These are phyloP conservation scores for Dione vanillae DNA, from an alignment of 2,888 invertebrate species.

Conservation along the genomic window DNA sequence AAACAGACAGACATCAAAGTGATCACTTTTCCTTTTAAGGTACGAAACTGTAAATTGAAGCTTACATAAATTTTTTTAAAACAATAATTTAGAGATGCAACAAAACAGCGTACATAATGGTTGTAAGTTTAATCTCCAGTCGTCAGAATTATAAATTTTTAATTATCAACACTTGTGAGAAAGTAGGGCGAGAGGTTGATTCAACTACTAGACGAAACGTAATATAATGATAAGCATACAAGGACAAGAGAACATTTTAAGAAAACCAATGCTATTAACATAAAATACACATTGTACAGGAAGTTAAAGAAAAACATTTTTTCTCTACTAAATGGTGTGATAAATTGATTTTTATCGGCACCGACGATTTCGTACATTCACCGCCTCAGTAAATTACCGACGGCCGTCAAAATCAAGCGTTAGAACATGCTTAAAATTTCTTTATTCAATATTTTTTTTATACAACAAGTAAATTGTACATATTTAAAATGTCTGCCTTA, in stretches of 20 bases:
- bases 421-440: slow-evolving; percentile 9
- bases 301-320: slow-evolving; percentile 4
- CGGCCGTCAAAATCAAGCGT: slow-evolving; percentile 13
- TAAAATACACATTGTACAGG: not conserved
- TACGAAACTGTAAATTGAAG: too few relatives aligned
- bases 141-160: too few relatives aligned
- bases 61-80: too few relatives aligned
- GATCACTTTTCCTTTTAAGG: too few relatives aligned
- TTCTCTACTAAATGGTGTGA: slow-evolving; percentile 18
- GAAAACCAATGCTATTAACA: not conserved
- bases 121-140: too few relatives aligned
- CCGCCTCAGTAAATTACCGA: slow-evolving; percentile 19
- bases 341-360: slow-evolving; percentile 25
- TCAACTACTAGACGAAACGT: too few relatives aligned
- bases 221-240: not conserved
- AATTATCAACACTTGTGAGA: too few relatives aligned
- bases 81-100: too few relatives aligned
- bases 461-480: too few relatives aligned
- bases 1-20: too few relatives aligned
- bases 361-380: slow-evolving; percentile 12
- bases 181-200: too few relatives aligned
- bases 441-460: not conserved
- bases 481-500: not conserved
- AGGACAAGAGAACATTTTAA: not conserved
- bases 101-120: too few relatives aligned